Evolutionary conservation across 2,888 invertebrate genomes (phyloP).

Genomic region (Dorcus hopei): DNA sequence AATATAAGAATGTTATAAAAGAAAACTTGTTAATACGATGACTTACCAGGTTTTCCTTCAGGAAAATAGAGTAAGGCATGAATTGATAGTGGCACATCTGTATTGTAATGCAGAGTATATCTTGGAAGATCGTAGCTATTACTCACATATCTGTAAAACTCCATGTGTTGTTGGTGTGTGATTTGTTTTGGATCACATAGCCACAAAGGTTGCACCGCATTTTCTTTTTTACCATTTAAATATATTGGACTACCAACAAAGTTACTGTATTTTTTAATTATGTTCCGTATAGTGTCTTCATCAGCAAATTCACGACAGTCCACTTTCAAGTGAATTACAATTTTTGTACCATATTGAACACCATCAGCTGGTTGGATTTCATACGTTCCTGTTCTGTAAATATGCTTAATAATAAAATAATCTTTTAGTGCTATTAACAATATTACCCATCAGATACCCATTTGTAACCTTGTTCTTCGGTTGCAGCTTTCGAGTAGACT

Average conservation of each 20-base stretch:
- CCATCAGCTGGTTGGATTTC: slow-evolving; percentile 84
- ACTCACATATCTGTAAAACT: slow-evolving; percentile 88
- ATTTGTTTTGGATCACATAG: slow-evolving; percentile 87
- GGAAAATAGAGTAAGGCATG: slow-evolving; percentile 90
- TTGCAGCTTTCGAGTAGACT: slow-evolving; percentile 78
- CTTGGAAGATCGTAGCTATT: slow-evolving; percentile 85
- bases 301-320: slow-evolving; percentile 89
- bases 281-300: slow-evolving; percentile 76
- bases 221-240: slow-evolving; percentile 84
- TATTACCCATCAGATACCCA: slow-evolving; percentile 90
- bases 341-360: slow-evolving; percentile 87
- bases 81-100: slow-evolving; percentile 89
- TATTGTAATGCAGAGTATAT: slow-evolving; percentile 88
- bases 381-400: slow-evolving; percentile 65
- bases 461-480: slow-evolving; percentile 68
- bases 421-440: slow-evolving; percentile 2
- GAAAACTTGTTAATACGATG: neutral
- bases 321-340: slow-evolving; percentile 82
- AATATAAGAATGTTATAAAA: neutral
- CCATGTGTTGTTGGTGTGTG: slow-evolving; percentile 79
- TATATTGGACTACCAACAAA: slow-evolving; percentile 93
- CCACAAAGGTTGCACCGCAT: slow-evolving; percentile 91
- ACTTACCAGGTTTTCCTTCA: slow-evolving; percentile 64
- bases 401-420: neutral
- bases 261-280: slow-evolving; percentile 95